phyloP scores from a whole-genome alignment of 2,888 invertebrate species.

The Brachypterus glaber region DNA sequence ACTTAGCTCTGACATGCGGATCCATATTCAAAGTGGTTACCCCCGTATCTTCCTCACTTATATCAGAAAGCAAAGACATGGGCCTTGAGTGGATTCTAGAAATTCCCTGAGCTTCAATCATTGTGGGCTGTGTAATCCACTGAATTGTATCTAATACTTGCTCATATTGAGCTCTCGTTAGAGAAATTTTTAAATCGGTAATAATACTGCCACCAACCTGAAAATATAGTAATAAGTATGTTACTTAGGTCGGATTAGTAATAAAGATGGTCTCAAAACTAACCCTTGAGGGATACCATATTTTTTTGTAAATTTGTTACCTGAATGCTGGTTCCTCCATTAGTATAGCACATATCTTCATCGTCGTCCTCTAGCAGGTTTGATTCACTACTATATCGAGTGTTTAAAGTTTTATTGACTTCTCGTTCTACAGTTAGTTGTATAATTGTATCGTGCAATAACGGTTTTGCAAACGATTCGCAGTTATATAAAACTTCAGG shows the following conservation, averaged over 20 bases:
- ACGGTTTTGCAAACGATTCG: conserved; percentile 66
- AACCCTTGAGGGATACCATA: too few species aligned
- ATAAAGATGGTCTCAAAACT: too few species aligned
- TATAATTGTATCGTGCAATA: conserved; percentile 81
- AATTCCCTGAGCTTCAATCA: conserved; percentile 33
- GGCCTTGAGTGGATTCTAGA: conserved; percentile 22
- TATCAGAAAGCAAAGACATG: conserved; percentile 32
- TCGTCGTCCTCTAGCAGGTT: conserved; percentile 33
- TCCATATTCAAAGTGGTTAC: conserved; percentile 50
- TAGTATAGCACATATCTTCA: conserved; percentile 18
- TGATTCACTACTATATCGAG: conserved; percentile 30
- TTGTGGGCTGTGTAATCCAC: conserved; percentile 34
- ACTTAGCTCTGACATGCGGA: conserved; percentile 52
- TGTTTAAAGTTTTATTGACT: conserved; percentile 24
- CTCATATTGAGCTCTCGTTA: conserved; percentile 81
- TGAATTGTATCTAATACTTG: conserved; percentile 69
- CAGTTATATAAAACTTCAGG: conserved; percentile 67
- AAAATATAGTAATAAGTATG: too few species aligned
- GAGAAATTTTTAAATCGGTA: conserved; percentile 73
- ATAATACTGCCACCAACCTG: conserved; percentile 69
- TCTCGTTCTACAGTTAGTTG: conserved; percentile 47
- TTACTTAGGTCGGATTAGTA: too few species aligned
- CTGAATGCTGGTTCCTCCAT: too few species aligned
- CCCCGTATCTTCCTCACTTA: conserved; percentile 42
- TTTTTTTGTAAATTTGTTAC: too few species aligned